phyloP scores from a whole-genome alignment of 2,888 invertebrate species.

The Macropis europaea region DNA sequence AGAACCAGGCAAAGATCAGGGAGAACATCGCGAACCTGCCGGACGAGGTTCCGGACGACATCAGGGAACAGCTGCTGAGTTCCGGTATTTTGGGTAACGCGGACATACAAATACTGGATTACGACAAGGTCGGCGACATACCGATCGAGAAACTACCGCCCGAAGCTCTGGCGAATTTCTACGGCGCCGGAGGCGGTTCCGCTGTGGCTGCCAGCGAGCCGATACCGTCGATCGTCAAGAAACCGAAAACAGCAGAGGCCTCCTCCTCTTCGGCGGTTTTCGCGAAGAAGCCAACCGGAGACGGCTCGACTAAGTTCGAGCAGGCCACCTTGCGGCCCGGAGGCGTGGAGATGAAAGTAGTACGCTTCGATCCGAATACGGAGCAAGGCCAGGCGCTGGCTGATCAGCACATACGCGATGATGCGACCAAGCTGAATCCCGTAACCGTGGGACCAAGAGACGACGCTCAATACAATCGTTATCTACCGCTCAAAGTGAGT shows the following conservation, averaged over 20 bases:
- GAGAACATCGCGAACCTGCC: conserved; percentile 83
- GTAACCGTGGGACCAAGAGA: conserved; percentile 83
- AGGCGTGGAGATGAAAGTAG: conserved; percentile 91
- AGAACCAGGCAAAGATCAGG: conserved; percentile 81
- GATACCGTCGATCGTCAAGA: conserved; percentile 84
- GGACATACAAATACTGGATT: conserved; percentile 92
- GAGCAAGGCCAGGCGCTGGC: conserved; percentile 87
- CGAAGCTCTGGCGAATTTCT: conserved; percentile 92
- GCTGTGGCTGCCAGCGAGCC: conserved; percentile 86
- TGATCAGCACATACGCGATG: conserved; percentile 86
- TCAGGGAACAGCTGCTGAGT: conserved; percentile 89
- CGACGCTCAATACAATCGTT: conserved; percentile 88
- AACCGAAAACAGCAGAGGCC: conserved; percentile 61
- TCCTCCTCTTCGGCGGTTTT: conserved; percentile 19
- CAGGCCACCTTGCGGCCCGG: conserved; percentile 80
- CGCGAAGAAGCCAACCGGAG: conserved; percentile 55
- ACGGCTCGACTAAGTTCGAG: conserved; percentile 68
- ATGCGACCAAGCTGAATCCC: conserved; percentile 88
- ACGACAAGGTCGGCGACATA: conserved; percentile 93
- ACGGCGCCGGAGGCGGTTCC: conserved; percentile 89
- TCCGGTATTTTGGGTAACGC: conserved; percentile 94
- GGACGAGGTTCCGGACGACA: conserved; percentile 93
- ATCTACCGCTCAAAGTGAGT: conserved; percentile 91
- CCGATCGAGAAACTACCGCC: conserved; percentile 91
- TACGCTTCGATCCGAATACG: conserved; percentile 89